Evolutionary conservation across 2,888 invertebrate species (phyloP), one percentile per base, ranked within the genome.

Genomic region (Epiblema foenella): DNA sequence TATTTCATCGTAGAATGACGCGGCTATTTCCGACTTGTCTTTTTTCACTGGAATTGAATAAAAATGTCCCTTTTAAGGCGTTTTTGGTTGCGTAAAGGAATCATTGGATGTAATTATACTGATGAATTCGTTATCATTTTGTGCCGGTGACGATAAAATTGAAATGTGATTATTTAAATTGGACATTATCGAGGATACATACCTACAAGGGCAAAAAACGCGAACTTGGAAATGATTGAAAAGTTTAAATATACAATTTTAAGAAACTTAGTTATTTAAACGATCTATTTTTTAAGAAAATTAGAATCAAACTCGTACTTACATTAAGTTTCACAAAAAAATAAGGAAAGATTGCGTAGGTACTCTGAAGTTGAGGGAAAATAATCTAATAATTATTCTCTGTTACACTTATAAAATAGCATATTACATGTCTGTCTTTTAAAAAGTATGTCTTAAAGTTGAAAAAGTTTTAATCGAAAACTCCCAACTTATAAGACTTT

Each of bases 41-140:
- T 57, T 69, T 62, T 69, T 60, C 63, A 63, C 69, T 63, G 51
- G 51, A 58, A 69, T 69, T 69, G 63, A 69, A 69, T 69, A 64
- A 69, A 56, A 69, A 69, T 63, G 56, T 69, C 51, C 49, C 57
- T 51, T 39, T 64, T 64, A 63, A 62, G 39, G 56, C 46, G 56
- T 69, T 64, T 64, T 63, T 51, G 57, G 68, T 62, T 56, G 60
- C 29, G 60, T 64, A 20, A 24, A 52, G 52, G 64, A 54, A 64
- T 64, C 63, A 52, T 63, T 52, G 15, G 37, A 54, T 39, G 63
- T 33, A 52, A 52, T 52, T 52, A 54, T 64, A 54, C 46, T 46
- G 46, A 64, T 54, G 20, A 39, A 39, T 46, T 46, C 46, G 8
- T 46, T 46, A 46, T 46, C 5, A 46, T 46, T 46, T 46, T 7